Base-by-base conservation (phyloP, 2,797 vertebrate genomes). In the Megalops cyprinoides region DNA sequence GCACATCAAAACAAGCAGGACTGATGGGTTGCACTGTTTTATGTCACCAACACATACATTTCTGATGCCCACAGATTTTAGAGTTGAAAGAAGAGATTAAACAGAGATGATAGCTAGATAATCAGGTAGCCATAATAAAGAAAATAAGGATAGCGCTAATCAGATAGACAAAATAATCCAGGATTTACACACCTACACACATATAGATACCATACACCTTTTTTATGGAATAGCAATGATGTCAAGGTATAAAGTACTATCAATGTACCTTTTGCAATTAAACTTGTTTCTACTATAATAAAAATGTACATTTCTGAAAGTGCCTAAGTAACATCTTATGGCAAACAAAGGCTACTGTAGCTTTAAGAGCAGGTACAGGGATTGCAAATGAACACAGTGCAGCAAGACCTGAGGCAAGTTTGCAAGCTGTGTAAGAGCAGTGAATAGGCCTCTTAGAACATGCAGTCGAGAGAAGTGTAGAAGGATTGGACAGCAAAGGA, bases 351-450 rank as follows among this genome's bases (percentile, higher is more conserved):
- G 48, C 31, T 77, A 55, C 80, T 81, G 80, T 55, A n/a, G 37
- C 76, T 82, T 82, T 82, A 82, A 82, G 81, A 78, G 76, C 81
- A 77, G 81, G 76, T 78, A 77, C 34, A 49, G 62, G 58, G 56
- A 58, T 48, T 78, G 76, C n/a, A 65, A 82, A 82, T 82, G 76
- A 53, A 82, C 82, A 78, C 51, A 4, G 48, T 48, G 55, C 18
- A 53, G 34, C 25, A 46, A 71, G 49, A 79, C 48, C 78, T 71
- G 62, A 79, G 60, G 62, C 62, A 25, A 79, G 79, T 53, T 79
- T 28, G 62, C 77, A 71, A 55, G 56, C 78, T 71, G 78, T 69
- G 78, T 31, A 3, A 48, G 77, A 71, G 31, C 78, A 18, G 12
- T 71, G 62, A 79, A 79, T 79, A 79, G 77, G 44, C 77, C 60